phyloP scores from a whole-genome alignment of 2,888 invertebrate species.

The Phorcus lineatus region DNA sequence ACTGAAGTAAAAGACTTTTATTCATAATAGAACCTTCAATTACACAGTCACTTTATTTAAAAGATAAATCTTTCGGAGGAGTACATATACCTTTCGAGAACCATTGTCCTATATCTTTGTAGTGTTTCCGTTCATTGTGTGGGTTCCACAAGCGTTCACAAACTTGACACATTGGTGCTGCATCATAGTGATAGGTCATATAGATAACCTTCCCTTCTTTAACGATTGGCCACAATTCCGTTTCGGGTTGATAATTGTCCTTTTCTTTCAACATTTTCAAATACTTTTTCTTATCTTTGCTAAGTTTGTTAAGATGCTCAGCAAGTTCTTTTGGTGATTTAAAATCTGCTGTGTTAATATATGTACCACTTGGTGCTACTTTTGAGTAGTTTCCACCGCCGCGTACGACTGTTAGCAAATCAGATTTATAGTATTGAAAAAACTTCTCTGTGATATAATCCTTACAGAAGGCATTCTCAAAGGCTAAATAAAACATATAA shows the following conservation, averaged over 20 bases:
- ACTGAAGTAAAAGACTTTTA: no score
- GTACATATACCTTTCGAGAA: conserved; percentile 26
- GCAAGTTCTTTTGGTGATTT: conserved; percentile 27
- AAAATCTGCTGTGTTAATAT: conserved; percentile 34
- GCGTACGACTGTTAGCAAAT: not conserved
- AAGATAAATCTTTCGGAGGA: conserved; percentile 11
- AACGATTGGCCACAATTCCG: conserved; percentile 29
- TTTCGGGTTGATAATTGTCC: conserved; percentile 26
- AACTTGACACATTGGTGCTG: conserved; percentile 32
- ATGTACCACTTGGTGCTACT: conserved; percentile 14
- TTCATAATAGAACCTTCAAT: no score
- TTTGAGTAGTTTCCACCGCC: conserved; percentile 1
- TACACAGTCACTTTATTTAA: no score
- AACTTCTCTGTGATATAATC: conserved; percentile 21
- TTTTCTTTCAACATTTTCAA: conserved; percentile 29
- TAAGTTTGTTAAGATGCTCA: conserved; percentile 30
- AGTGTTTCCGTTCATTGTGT: not conserved
- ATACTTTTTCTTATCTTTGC: conserved; percentile 22
- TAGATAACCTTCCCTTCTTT: not conserved
- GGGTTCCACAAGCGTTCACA: conserved; percentile 40
- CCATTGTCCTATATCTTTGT: conserved; percentile 9
- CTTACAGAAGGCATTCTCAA: conserved; percentile 17
- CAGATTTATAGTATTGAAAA: not conserved
- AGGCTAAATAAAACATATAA: conserved; percentile 21
- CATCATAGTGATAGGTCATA: conserved; percentile 35